Evolutionary conservation across 2,797 vertebrate genomes (phyloP).

Genomic region (Rallus crepitans): DNA sequence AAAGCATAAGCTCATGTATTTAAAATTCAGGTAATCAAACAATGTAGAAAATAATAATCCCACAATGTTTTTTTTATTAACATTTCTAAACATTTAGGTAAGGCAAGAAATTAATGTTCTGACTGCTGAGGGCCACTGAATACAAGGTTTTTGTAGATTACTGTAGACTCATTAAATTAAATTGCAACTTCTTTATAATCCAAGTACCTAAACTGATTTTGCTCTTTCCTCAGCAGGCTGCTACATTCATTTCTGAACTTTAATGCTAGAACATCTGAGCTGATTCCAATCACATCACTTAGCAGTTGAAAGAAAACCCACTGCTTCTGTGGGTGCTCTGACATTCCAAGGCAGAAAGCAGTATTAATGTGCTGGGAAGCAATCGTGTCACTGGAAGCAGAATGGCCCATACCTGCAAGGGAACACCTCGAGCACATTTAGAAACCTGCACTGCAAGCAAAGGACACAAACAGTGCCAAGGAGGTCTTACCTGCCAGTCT

Average conservation of each 20-base stretch:
- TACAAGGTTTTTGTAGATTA: not conserved
- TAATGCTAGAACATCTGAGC: not conserved
- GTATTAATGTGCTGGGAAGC: not conserved
- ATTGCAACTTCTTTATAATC: not conserved
- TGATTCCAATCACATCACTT: not conserved
- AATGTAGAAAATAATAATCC: not conserved
- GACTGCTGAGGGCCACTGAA: not conserved
- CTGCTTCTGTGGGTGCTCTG: not conserved
- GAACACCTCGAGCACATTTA: not conserved
- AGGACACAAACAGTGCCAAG: not conserved
- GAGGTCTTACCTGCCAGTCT: conserved; percentile 92
- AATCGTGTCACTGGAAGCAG: not conserved
- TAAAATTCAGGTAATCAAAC: not conserved
- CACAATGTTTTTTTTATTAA: not conserved
- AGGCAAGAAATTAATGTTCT: not conserved
- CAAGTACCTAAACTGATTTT: not conserved
- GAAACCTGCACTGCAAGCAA: not conserved
- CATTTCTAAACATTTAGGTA: not conserved
- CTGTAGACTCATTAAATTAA: not conserved
- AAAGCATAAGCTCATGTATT: not conserved
- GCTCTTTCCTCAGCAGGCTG: not conserved
- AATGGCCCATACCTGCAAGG: not conserved
- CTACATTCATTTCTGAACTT: not conserved
- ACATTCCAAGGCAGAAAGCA: not conserved
- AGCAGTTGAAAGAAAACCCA: not conserved